Percentiles rank a stretch among this genome's conserved stretches.
These are phyloP conservation scores for Drosophila diplacantha DNA, from an alignment of 2,888 invertebrate genomes.

Conservation along the genomic window DNA sequence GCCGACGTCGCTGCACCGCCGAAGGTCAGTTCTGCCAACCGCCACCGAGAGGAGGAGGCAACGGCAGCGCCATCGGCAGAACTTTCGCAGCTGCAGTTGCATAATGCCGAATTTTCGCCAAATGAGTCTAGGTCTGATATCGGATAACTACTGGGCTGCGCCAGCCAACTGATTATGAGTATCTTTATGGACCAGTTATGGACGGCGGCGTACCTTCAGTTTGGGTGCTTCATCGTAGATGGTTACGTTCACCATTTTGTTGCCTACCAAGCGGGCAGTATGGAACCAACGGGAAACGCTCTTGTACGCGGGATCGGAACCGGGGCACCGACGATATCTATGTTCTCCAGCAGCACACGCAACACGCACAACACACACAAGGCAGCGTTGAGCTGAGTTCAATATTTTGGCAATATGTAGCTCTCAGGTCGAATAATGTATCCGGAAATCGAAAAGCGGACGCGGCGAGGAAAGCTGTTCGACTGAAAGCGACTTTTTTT, in stretches of 20 bases:
- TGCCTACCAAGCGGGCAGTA: slow-evolving; percentile 46
- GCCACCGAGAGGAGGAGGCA: slow-evolving; percentile 36
- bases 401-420: slow-evolving; percentile 47
- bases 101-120: slow-evolving; percentile 50
- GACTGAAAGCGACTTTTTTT: slow-evolving; percentile 49
- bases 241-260: slow-evolving; percentile 76
- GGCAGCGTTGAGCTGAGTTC: slow-evolving; percentile 33
- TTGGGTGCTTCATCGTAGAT: slow-evolving; percentile 73
- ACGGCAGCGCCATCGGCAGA: slow-evolving; percentile 42
- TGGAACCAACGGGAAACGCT: slow-evolving; percentile 43
- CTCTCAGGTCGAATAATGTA: slow-evolving; percentile 9
- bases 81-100: slow-evolving; percentile 56
- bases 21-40: slow-evolving; percentile 61
- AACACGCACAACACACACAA: slow-evolving; percentile 54
- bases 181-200: slow-evolving; percentile 54
- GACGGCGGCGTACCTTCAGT: slow-evolving; percentile 68
- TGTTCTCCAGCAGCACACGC: slow-evolving; percentile 36
- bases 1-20: slow-evolving; percentile 48
- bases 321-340: neutral
- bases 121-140: slow-evolving; percentile 18
- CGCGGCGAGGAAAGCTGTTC: slow-evolving; percentile 44
- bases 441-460: slow-evolving; percentile 19
- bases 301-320: slow-evolving; percentile 4
- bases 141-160: slow-evolving; percentile 7
- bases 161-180: slow-evolving; percentile 31